Evolutionary conservation across 2,113 vertebrate genomes (phyloP).

Genomic region (Serinus canaria): DNA sequence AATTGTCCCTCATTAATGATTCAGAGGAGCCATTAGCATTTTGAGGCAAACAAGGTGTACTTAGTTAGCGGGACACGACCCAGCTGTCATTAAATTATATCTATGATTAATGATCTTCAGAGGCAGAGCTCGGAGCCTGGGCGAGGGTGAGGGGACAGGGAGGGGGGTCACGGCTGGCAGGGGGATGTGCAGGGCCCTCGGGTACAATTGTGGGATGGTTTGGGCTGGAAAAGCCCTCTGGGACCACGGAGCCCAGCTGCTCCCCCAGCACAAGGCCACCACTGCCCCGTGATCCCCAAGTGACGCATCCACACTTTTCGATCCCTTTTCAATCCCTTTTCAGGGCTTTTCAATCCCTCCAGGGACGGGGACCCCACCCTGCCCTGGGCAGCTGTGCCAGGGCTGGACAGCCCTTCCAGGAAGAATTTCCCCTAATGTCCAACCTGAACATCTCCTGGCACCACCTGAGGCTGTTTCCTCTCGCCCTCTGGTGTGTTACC

Average conservation of each 20-base stretch:
- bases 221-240: background rate
- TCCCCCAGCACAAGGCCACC: background rate
- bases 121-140: conserved; percentile 81
- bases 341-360: background rate
- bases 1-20: conserved; percentile 86
- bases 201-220: accelerated
- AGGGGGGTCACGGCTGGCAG: conserved; percentile 21
- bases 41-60: conserved; percentile 95
- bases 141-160: conserved; percentile 54
- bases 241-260: background rate
- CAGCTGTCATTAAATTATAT: conserved; percentile 98
- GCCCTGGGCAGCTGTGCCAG: background rate
- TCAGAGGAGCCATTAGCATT: conserved; percentile 93
- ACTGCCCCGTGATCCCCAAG: accelerated
- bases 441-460: background rate
- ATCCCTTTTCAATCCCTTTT: too few relatives aligned
- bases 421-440: background rate
- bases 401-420: background rate
- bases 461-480: background rate
- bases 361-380: background rate
- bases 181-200: background rate
- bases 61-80: conserved; percentile 93
- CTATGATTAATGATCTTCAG: conserved; percentile 98
- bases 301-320: background rate
- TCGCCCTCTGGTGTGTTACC: accelerated